phyloP scores from a whole-genome alignment of 2,797 vertebrate species.

The Dallia pectoralis region DNA sequence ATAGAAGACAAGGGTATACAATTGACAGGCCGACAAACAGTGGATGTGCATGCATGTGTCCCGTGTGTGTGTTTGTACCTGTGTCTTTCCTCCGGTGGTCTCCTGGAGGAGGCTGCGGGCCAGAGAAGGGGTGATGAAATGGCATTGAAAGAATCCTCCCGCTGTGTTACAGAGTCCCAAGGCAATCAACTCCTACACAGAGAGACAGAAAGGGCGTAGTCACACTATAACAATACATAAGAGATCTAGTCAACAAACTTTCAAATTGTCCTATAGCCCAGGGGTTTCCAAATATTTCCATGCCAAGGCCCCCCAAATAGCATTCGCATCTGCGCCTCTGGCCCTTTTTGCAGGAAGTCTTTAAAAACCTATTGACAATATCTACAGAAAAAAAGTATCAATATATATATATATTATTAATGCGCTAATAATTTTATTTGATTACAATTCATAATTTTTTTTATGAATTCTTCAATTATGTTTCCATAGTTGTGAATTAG shows the following conservation, averaged over 20 bases:
- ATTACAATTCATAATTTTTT: neutral
- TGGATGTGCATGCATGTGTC: slow-evolving; percentile 13
- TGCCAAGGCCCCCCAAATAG: too few species aligned
- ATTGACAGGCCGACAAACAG: neutral
- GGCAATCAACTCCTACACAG: slow-evolving; percentile 86
- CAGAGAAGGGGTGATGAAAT: slow-evolving; percentile 87
- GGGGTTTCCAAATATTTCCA: too few species aligned
- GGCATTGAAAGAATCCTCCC: slow-evolving; percentile 88
- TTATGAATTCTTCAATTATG: too few species aligned
- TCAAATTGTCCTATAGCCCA: too few species aligned
- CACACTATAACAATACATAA: too few species aligned
- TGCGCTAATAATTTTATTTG: neutral
- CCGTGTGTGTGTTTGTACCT: slow-evolving; percentile 71
- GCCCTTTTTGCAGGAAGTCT: too few species aligned
- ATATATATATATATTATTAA: neutral
- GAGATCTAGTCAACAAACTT: too few species aligned
- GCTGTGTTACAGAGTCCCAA: slow-evolving; percentile 85
- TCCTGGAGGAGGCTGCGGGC: slow-evolving; percentile 91
- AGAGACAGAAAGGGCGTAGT: neutral
- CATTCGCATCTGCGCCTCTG: too few species aligned
- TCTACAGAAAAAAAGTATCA: too few species aligned
- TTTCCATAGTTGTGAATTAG: too few species aligned
- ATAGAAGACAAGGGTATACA: neutral
- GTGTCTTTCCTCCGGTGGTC: slow-evolving; percentile 88
- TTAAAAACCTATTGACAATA: too few species aligned